phyloP scores from a whole-genome alignment of 1,140 invertebrate species.

The Zaprionus camerounensis region DNA sequence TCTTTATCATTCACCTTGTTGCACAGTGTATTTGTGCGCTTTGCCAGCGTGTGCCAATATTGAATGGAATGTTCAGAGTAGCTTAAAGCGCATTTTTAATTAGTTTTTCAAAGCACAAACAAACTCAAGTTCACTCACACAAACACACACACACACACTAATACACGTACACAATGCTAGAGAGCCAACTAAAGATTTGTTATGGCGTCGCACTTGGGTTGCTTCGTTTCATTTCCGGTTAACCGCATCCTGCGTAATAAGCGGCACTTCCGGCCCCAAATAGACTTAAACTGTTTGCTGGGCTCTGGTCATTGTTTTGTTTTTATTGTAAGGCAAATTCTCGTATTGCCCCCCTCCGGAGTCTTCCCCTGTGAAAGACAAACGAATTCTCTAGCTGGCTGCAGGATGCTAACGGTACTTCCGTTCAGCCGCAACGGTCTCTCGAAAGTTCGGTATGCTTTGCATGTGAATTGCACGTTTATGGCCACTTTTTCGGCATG shows the following conservation, averaged over 20 bases:
- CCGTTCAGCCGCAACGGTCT: constrained; percentile 42
- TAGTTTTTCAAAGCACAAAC: constrained; percentile 55
- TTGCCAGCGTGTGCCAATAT: constrained; percentile 18
- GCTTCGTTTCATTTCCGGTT: constrained; percentile 79
- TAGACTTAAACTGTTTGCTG: constrained; percentile 72
- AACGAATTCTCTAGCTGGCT: constrained; percentile 17
- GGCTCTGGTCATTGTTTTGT: constrained; percentile 55
- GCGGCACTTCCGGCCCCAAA: constrained; percentile 71
- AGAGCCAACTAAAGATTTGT: constrained; percentile 21
- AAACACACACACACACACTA: not conserved
- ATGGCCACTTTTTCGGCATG: constrained; percentile 55
- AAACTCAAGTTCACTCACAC: not conserved
- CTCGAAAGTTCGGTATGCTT: constrained; percentile 54
- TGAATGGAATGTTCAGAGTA: constrained; percentile 40
- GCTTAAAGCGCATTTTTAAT: constrained; percentile 62
- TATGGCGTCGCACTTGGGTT: constrained; percentile 71
- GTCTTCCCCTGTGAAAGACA: not conserved
- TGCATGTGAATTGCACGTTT: constrained; percentile 79
- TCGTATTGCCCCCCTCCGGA: constrained; percentile 10
- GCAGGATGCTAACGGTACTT: constrained; percentile 63
- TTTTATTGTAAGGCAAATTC: constrained; percentile 77
- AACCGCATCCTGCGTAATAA: constrained; percentile 82
- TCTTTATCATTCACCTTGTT: not conserved
- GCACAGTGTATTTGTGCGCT: constrained; percentile 11
- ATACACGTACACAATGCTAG: not conserved